Base-by-base conservation (phyloP, 2,797 vertebrate genomes). In the Echeneis naucrates region DNA sequence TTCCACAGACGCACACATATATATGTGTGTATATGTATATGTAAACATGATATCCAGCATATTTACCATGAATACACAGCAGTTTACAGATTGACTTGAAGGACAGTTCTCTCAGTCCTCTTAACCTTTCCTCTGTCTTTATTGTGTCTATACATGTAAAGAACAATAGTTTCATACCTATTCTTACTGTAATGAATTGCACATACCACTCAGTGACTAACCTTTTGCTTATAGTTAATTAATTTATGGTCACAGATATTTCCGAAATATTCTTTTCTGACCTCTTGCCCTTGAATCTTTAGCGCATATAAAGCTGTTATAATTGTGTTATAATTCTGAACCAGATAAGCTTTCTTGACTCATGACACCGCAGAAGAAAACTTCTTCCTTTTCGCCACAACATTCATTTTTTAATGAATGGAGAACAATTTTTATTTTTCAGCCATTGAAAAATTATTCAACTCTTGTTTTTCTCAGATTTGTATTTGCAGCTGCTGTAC, bases 381-480 rank as follows among this genome's bases (percentile, higher is more conserved):
- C n/a, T 13, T 62, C 11, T 8, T 21, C 53, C 56, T 60, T 44
- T 33, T 19, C 5, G 26, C 32, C 1, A 0, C 16, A 45, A 13
- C 74, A 69, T 70, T 68, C 21, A 70, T 64, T 21, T 76, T 65
- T 65, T 21, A 16, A 72, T 54, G 11, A 81, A 77, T 73, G 32
- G 23, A 71, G 33, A 17, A 62, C 11, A 40, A 35, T 80, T 74
- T 56, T 19, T 55, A 11, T 55, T 84, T 80, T 68, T 11, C 17
- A 54, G 40, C 2, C 72, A 51, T 16, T 55, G 14, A 44, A 70
- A 76, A 57, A 64, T 26, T 12, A 40, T 57, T 78, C 17, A 59
- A 16, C 53, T 59, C 32, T 72, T 70, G 56, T 81, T 83, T 75
- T 63, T 17, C 55, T 75, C 40, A 52, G 23, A 75, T 78, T 66